These are phyloP conservation scores for Heterodera filipjevi DNA, from an alignment of 2,888 invertebrate species.

Conservation along the genomic window DNA sequence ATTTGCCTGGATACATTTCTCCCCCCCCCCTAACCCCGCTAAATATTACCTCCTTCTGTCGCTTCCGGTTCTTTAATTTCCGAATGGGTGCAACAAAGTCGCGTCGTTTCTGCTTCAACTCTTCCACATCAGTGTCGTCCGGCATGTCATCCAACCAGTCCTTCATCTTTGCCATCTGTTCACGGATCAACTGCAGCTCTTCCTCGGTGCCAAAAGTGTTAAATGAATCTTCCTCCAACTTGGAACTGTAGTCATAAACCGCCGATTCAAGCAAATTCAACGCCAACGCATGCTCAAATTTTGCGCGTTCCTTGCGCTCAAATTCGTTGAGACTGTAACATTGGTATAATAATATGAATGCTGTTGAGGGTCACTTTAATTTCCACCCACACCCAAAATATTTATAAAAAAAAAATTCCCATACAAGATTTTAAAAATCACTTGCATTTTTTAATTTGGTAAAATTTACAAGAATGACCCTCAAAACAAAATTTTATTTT, in stretches of 20 bases:
- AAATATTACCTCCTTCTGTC: constrained; percentile 44
- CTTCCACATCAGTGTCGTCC: constrained; percentile 77
- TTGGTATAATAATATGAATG: background rate
- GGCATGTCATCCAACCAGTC: constrained; percentile 90
- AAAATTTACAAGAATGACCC: no score
- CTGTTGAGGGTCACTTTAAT: no score
- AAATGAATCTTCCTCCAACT: constrained; percentile 75
- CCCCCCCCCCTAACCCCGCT: no score
- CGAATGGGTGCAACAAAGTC: constrained; percentile 51
- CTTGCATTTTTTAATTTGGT: no score
- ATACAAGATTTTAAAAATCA: no score
- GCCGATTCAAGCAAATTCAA: constrained; percentile 90
- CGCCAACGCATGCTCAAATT: constrained; percentile 81
- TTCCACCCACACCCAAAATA: no score
- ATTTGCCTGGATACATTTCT: no score
- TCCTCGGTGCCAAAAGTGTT: constrained; percentile 54
- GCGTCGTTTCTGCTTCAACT: constrained; percentile 51
- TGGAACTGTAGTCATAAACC: constrained; percentile 85
- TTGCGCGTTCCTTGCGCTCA: constrained; percentile 74
- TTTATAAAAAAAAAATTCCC: no score
- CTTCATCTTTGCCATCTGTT: constrained; percentile 45
- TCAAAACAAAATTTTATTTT: no score
- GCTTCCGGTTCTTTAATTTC: constrained; percentile 48
- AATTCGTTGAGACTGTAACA: constrained; percentile 67
- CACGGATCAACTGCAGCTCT: constrained; percentile 49